Evolutionary conservation across 2,797 vertebrate species (phyloP).

Genomic region (Hippoglossus hippoglossus): DNA sequence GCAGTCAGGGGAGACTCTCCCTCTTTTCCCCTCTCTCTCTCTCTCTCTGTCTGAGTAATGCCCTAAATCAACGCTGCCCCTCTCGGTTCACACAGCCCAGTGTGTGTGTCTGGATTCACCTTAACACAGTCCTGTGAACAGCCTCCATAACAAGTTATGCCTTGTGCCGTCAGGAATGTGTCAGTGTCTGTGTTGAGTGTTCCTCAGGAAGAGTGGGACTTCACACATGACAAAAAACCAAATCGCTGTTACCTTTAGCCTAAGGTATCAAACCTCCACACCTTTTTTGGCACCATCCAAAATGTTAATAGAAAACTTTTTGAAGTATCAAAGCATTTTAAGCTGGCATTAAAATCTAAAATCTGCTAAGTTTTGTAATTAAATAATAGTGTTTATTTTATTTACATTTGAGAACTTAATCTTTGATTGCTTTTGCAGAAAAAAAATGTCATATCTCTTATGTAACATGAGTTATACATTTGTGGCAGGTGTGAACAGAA

Average conservation of each 20-base stretch:
- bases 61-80: conserved; percentile 91
- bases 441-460: too few relatives aligned
- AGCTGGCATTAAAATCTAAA: background rate
- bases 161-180: conserved; percentile 85
- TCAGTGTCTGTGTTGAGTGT: conserved; percentile 65
- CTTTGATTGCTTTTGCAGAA: too few relatives aligned
- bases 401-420: too few relatives aligned
- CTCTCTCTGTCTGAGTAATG: conserved; percentile 83
- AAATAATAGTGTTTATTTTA: too few relatives aligned
- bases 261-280: too few relatives aligned
- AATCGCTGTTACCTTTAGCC: background rate
- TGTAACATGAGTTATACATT: too few relatives aligned
- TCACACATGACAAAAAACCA: conserved; percentile 47
- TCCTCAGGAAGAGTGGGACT: conserved; percentile 59
- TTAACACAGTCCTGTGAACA: conserved; percentile 79
- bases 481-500: too few relatives aligned
- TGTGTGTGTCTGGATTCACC: conserved; percentile 71
- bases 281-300: background rate
- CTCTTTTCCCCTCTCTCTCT: conserved; percentile 23
- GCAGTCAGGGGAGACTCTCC: conserved; percentile 85
- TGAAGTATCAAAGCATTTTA: background rate
- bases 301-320: too few relatives aligned
- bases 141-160: conserved; percentile 84
- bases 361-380: too few relatives aligned
- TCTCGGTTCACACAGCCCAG: conserved; percentile 82